Evolutionary conservation across 1,140 invertebrate species (phyloP), one percentile per base, ranked within the genome.

Genomic region (Drosophila parabipectinata): DNA sequence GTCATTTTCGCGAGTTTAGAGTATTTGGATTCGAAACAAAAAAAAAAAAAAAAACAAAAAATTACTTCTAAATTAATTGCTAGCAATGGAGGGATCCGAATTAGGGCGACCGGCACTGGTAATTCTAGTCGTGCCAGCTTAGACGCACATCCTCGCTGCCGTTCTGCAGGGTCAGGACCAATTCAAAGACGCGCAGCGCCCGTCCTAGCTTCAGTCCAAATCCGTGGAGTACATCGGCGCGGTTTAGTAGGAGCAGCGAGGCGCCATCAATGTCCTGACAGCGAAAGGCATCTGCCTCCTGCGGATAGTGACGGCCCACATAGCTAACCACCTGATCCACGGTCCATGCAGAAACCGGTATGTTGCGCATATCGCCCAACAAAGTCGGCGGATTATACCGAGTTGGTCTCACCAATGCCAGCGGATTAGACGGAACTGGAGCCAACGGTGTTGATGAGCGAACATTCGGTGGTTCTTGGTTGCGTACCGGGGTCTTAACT

Each of bases 211-310:
- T 92, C 2, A 92, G 53, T 2, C 82, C 77, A 5, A 92, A 80
- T 4, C 81, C 67, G 45, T 78, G 74, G 21, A 92, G 68, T 48
- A 92, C 58, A 72, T 92, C 91, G 5, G 73, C 54, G 10, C 91
- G 90, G 28, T 76, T 87, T 0, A 92, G 75, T 14, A 92, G 60
- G 26, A 92, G 64, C 15, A 92, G 53, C 5, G 90, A 79, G 14
- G 63, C 71, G 5, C 91, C 91, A 75, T 91, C 89, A 10, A 92
- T 91, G 37, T 92, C 91, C 53, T 92, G 89, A 1, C 50, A 37
- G 12, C 77, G 73, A 24, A 92, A 89, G 7, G 76, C 62, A 4
- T 59, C 39, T 2, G 90, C 91, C 32, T 91, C 82, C 0, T 56
- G 54, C 3, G 91, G 91, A 68, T 90, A 91, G 21, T 57, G 59